Conservation (phyloP, 2,888 invertebrate species). For the Selenia dentaria region DNA sequence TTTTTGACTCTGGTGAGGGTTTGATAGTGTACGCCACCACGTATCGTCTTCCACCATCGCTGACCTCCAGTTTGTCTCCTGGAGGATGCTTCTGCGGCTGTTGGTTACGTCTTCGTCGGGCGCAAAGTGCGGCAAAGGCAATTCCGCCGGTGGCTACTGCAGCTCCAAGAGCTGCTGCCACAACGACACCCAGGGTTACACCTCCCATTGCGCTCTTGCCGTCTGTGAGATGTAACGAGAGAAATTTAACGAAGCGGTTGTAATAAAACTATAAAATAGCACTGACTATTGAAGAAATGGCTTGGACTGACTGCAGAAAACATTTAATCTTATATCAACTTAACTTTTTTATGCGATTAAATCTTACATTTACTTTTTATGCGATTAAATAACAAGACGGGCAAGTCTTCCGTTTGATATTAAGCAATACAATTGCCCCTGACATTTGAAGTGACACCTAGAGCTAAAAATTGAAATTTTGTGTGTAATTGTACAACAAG, state of each 20-base stretch:
- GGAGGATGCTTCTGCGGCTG: conserved; percentile 74
- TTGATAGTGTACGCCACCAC: conserved; percentile 95
- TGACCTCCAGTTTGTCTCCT: conserved; percentile 85
- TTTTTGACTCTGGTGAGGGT: conserved; percentile 82
- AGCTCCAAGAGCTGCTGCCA: conserved; percentile 67
- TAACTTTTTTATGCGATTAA: too few species aligned
- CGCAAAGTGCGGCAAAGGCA: conserved; percentile 62
- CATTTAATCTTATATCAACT: too few species aligned
- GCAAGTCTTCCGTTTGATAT: too few species aligned
- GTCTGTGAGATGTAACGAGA: conserved; percentile 84
- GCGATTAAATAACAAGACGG: too few species aligned
- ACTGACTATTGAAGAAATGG: too few species aligned
- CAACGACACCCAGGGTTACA: conserved; percentile 87
- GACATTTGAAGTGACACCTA: too few species aligned
- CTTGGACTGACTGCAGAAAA: too few species aligned
- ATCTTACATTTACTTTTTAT: too few species aligned
- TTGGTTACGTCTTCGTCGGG: conserved; percentile 59
- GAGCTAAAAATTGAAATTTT: too few species aligned
- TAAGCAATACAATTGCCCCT: too few species aligned
- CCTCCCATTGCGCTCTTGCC: conserved; percentile 88
- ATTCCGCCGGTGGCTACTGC: conserved; percentile 65
- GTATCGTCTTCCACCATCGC: conserved; percentile 92
- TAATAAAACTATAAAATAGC: too few species aligned
- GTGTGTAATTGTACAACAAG: too few species aligned
- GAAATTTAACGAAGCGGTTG: not conserved